These are phyloP conservation scores for Dendroctonus ponderosae DNA, from an alignment of 1,140 invertebrate species.

Conservation along the genomic window DNA sequence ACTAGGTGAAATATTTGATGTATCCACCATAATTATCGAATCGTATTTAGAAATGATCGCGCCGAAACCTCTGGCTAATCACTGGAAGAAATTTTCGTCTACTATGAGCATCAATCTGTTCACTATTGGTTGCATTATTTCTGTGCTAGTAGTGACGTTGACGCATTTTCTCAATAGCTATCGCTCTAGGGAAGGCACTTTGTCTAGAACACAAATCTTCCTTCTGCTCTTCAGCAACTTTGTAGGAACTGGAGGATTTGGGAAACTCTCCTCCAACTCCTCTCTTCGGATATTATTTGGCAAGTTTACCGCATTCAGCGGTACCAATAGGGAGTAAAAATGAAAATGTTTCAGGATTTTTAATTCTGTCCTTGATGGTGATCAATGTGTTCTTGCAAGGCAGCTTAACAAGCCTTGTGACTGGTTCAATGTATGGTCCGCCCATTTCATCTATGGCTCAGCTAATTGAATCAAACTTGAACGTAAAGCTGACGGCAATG, in stretches of 20 bases:
- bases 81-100: not conserved
- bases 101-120: not conserved
- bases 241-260: not conserved
- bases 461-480: not conserved
- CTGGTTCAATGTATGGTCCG: not conserved
- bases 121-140: not conserved
- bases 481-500: not conserved
- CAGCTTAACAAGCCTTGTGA: not conserved
- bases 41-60: not conserved
- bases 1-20: not conserved
- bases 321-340: not conserved
- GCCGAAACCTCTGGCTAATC: not conserved
- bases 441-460: not conserved
- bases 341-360: not conserved
- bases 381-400: not conserved
- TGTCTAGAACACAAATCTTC: not conserved
- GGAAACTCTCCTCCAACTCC: not conserved
- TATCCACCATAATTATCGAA: slow-evolving; percentile 1
- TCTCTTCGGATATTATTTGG: not conserved
- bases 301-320: not conserved
- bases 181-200: not conserved
- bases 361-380: not conserved
- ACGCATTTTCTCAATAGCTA: not conserved
- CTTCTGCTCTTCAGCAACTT: not conserved
- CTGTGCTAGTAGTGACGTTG: not conserved